Percentiles rank a stretch among this genome's conserved stretches.
These are phyloP conservation scores for Oreortyx pictus DNA, from an alignment of 2,797 vertebrate genomes.

Conservation along the genomic window DNA sequence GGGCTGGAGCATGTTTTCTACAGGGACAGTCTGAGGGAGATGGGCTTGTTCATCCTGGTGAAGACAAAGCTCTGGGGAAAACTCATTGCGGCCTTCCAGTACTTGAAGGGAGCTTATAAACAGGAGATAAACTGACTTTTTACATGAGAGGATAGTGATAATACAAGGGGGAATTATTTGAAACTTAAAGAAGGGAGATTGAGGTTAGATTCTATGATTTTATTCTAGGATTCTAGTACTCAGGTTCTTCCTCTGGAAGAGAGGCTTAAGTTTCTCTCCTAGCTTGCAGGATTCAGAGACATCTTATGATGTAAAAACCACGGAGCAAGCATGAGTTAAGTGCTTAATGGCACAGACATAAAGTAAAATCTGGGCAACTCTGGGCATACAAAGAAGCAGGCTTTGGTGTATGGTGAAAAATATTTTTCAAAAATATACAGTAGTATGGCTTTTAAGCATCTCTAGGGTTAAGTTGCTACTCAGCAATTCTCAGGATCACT, in stretches of 20 bases:
- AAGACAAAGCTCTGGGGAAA: too few relatives aligned
- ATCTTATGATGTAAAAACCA: neutral
- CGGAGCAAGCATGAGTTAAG: neutral
- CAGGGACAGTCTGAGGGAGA: too few relatives aligned
- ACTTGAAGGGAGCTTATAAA: too few relatives aligned
- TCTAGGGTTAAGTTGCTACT: neutral
- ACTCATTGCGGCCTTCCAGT: too few relatives aligned
- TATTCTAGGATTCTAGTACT: neutral
- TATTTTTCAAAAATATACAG: neutral
- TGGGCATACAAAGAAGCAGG: neutral
- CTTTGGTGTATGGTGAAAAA: neutral
- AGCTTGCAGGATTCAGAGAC: neutral
- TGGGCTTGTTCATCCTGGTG: too few relatives aligned
- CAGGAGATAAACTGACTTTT: too few relatives aligned
- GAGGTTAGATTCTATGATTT: too few relatives aligned
- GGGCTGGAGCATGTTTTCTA: too few relatives aligned
- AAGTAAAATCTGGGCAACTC: neutral
- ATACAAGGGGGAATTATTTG: too few relatives aligned
- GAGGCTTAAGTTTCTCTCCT: fast-evolving
- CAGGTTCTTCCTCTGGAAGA: neutral
- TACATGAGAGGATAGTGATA: too few relatives aligned
- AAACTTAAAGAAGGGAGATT: too few relatives aligned
- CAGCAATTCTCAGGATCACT: neutral
- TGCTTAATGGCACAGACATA: neutral
- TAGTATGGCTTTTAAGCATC: neutral